These are phyloP conservation scores for Chymomyza amoena DNA, from an alignment of 2,888 invertebrate species.

Conservation along the genomic window DNA sequence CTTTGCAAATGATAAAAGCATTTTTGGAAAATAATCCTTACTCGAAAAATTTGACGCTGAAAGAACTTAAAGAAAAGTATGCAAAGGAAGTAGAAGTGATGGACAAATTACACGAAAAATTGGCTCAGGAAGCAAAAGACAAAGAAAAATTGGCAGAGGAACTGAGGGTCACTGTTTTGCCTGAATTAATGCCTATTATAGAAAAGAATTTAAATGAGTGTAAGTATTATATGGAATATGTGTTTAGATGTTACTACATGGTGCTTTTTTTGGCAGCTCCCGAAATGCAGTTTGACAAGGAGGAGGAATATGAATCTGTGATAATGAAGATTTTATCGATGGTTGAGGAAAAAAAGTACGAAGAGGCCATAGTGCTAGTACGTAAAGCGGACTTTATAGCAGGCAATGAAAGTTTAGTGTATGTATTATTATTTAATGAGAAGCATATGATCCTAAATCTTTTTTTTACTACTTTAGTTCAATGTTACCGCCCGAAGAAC, in stretches of 20 bases:
- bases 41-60: conserved; percentile 82
- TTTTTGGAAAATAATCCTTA: conserved; percentile 93
- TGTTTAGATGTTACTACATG: background rate
- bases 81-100: conserved; percentile 77
- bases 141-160: conserved; percentile 80
- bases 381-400: conserved; percentile 75
- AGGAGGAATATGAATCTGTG: conserved; percentile 74
- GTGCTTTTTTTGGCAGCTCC: conserved; percentile 35
- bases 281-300: conserved; percentile 50
- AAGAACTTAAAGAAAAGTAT: conserved; percentile 83
- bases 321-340: conserved; percentile 69
- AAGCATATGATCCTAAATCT: background rate
- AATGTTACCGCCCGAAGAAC: conserved; percentile 68
- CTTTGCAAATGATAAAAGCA: conserved; percentile 81
- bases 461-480: background rate
- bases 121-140: conserved; percentile 81
- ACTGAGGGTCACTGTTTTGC: conserved; percentile 69
- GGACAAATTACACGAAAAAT: conserved; percentile 78
- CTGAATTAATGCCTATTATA: conserved; percentile 70
- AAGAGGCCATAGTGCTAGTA: conserved; percentile 73
- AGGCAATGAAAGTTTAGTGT: conserved; percentile 74
- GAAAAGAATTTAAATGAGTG: conserved; percentile 68
- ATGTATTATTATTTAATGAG: background rate
- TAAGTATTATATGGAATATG: conserved; percentile 44
- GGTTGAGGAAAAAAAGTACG: conserved; percentile 72